Percentiles rank a stretch among this genome's conserved stretches.
Evolutionary conservation across 2,113 vertebrate species (phyloP).

Genomic region (Hemibates koningsi): DNA sequence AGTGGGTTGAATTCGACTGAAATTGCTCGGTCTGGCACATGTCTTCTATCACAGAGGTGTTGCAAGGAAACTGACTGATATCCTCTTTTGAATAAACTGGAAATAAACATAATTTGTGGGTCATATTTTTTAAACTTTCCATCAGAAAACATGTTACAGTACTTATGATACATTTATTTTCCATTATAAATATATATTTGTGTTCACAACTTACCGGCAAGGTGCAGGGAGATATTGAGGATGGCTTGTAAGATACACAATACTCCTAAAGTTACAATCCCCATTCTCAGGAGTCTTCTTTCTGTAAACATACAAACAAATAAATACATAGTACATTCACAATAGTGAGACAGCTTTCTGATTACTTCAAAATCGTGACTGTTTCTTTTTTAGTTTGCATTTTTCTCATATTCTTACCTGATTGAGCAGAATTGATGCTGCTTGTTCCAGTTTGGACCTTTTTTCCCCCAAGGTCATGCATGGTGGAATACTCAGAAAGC

Average conservation of each 20-base stretch:
- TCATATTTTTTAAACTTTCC: background rate
- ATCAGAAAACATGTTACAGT: background rate
- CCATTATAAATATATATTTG: background rate
- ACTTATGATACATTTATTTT: background rate
- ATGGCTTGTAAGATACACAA: slow-evolving; percentile 18
- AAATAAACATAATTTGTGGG: background rate
- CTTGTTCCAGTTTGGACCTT: background rate
- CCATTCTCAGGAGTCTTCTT: background rate
- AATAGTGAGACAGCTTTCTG: background rate
- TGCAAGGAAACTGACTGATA: background rate
- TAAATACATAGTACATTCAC: background rate
- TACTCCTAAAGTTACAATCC: background rate
- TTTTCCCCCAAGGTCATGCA: fast-evolving
- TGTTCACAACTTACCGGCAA: slow-evolving; percentile 25
- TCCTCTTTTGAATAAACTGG: background rate
- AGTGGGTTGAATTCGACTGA: background rate
- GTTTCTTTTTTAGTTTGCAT: background rate
- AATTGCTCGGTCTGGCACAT: background rate
- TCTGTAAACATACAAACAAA: fast-evolving
- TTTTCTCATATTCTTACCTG: slow-evolving; percentile 9
- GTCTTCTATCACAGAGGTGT: background rate
- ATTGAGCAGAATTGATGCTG: background rate
- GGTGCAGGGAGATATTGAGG: slow-evolving; percentile 17
- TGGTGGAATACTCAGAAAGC: background rate
- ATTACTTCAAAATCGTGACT: background rate